Base-by-base conservation (phyloP, 2,888 invertebrate species). In the Phasia obesa region DNA sequence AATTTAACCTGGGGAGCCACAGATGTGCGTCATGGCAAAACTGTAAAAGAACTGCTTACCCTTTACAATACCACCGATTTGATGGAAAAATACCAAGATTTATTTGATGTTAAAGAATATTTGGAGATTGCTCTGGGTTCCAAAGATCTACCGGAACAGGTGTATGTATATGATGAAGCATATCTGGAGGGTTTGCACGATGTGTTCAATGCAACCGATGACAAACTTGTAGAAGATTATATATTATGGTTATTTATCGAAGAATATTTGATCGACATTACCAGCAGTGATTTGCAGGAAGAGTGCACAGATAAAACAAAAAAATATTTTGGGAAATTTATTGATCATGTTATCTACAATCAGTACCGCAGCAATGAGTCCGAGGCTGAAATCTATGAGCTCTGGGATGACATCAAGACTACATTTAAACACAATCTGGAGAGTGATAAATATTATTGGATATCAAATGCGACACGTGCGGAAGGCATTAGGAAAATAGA, bases 371-470 rank as follows among this genome's bases (percentile, higher is more conserved):
- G 73, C 25, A 55, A 78, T 0, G 82, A 74, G 2, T 73, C 81
- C 1, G 90, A 89, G 62, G 60, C 86, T 0, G 90, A 89, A 9
- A 85, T 90, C 0, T 70, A 83, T 21, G 74, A 81, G 0, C 75
- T 90, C 5, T 91, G 90, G 90, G 53, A 84, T 0, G 87, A 90
- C 38, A 85, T 91, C 9, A 87, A 85, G 0, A 67, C 71, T 0
- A 79, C 86, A 0, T 90, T 90, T 70, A 87, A 86, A 1, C 80
- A 84, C 5, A 85, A 88, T 0, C 42, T 89, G 38, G 75, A 60
- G 0, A 87, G 88, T 5, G 87, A 90, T 67, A 88, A 87, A 38
- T 85, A 87, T 5, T 86, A 88, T 65, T 89, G 90, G 89, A 90
- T 89, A 25, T 59, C 85, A 3, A 87, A 88, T n/a, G 57, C 21